phyloP scores from a whole-genome alignment of 2,888 invertebrate species.

The Gymnosoma rotundatum region DNA sequence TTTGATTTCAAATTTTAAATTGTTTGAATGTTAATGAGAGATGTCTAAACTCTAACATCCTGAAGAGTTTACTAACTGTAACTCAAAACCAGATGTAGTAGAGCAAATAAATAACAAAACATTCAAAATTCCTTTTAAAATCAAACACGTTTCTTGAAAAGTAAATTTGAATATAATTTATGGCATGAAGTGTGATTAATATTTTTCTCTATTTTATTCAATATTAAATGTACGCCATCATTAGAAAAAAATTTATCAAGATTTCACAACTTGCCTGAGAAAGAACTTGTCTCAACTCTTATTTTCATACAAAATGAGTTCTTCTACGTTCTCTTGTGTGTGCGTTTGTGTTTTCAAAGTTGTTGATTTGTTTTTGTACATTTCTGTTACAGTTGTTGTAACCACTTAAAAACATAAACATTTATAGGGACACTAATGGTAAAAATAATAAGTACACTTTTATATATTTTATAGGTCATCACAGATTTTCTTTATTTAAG shows the following conservation, averaged over 20 bases:
- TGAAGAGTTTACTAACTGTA: too few species aligned
- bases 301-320: constrained; percentile 7
- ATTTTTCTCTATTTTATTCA: background rate
- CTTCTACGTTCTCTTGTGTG: constrained; percentile 26
- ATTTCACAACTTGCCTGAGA: background rate
- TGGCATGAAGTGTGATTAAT: background rate
- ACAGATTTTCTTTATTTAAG: too few species aligned
- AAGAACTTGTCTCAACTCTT: constrained; percentile 16
- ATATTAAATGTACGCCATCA: constrained; percentile 42
- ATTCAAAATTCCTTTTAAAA: too few species aligned
- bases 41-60: too few species aligned
- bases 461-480: too few species aligned
- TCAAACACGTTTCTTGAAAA: too few species aligned
- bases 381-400: constrained; percentile 22
- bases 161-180: background rate
- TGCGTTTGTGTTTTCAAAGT: background rate
- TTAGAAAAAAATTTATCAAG: background rate
- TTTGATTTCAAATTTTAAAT: too few species aligned
- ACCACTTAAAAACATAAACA: constrained; percentile 33
- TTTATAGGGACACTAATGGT: background rate
- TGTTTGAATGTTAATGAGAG: too few species aligned
- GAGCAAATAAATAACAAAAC: too few species aligned
- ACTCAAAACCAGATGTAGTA: too few species aligned
- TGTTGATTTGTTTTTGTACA: constrained; percentile 55
- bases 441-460: too few species aligned